Base-by-base conservation (phyloP, 2,797 vertebrate species). In the Percopsis omiscomaycus region DNA sequence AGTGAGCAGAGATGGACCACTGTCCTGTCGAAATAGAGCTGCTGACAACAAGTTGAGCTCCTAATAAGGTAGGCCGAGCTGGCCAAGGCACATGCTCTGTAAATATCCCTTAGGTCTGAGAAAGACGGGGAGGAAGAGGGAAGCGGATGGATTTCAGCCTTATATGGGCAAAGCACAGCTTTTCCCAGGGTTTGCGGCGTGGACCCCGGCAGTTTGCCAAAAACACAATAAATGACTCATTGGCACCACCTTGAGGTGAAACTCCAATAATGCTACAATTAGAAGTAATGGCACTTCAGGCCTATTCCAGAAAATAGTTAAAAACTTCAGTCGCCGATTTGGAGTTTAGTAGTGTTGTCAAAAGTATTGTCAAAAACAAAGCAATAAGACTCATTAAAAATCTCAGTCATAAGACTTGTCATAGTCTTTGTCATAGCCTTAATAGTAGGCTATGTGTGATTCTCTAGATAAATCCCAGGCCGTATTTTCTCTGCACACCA, bases 101-200 rank as follows among this genome's bases (percentile, higher is more conserved):
- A 94, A 94, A 94, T 93, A 94, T 92, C 92, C 88, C 86, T 80
- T 80, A 79, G 86, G 86, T 90, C 90, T 91, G 91, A 92, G 91
- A 91, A 89, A 89, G 87, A 87, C 81, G 74, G 84, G 85, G 88
- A 91, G 89, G 89, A 91, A 90, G 87, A 90, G 89, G 89, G 83
- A 89, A 92, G 91, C 90, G 90, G 91, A 92, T 90, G 91, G 90
- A 92, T 92, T 89, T 89, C 83, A 89, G 82, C 92, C 91, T 92
- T 93, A 92, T 92, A 92, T 93, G 91, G 93, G 86, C 79, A 93
- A 89, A 91, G 91, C 89, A 66, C 78, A 88, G 89, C 86, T 91
- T 92, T 93, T 93, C 91, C 89, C 92, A 93, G 89, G 91, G 88
- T 91, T 91, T 89, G 90, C 82, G 86, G 84, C 71, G 88, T 87